A percentile compares a stretch with the other conserved stretches of the same genome.
These are phyloP conservation scores for Maniola hyperantus DNA, from an alignment of 2,888 invertebrate genomes.

Conservation along the genomic window DNA sequence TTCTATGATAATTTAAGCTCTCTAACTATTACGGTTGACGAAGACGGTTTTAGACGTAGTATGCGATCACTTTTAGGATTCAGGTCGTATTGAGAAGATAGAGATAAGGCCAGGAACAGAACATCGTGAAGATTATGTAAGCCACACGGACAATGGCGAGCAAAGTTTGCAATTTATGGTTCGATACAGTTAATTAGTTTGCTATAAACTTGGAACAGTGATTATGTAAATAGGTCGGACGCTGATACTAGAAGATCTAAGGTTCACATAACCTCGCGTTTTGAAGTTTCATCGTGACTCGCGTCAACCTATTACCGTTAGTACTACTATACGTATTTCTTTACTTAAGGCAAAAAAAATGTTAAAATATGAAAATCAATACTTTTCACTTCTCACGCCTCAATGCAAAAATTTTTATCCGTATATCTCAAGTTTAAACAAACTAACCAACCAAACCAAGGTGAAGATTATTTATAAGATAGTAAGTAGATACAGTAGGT, in stretches of 20 bases:
- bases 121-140: conserved; percentile 1
- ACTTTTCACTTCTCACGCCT: no score
- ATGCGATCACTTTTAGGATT: background rate
- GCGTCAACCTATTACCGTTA: background rate
- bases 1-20: no score
- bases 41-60: background rate
- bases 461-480: no score
- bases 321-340: no score
- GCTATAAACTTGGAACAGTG: conserved; percentile 12
- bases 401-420: no score
- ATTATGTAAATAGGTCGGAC: conserved; percentile 13
- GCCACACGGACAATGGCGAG: conserved; percentile 9
- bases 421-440: no score
- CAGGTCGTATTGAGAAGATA: background rate
- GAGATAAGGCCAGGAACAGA: background rate
- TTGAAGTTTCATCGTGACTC: background rate
- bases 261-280: background rate
- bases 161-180: conserved; percentile 7
- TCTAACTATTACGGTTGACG: no score
- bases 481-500: no score
- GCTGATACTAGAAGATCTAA: background rate
- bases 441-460: no score
- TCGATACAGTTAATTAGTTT: conserved; percentile 16
- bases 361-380: no score
- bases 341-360: background rate